phyloP scores from a whole-genome alignment of 2,797 vertebrate species.

The Micropoecilia bifurca region DNA sequence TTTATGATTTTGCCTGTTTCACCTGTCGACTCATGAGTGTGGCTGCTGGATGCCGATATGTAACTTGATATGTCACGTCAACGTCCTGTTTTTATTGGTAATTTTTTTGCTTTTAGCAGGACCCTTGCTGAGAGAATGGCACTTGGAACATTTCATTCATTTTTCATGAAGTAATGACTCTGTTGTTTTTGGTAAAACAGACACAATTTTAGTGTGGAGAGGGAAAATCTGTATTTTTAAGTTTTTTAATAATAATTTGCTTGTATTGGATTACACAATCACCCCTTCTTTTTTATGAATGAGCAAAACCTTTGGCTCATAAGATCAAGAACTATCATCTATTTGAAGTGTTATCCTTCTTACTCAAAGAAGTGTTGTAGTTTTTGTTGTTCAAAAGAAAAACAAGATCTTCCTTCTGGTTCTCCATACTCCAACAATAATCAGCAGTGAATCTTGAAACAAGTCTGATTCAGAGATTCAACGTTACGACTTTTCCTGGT shows the following conservation, averaged over 20 bases:
- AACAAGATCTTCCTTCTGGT: constrained; percentile 12
- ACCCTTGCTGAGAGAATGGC: constrained; percentile 1
- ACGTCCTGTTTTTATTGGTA: constrained; percentile 23
- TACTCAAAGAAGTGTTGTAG: constrained; percentile 2
- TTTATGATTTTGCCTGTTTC: constrained; percentile 28
- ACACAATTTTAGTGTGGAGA: constrained; percentile 1
- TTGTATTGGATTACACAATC: constrained; percentile 13
- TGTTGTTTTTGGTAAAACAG: constrained; percentile 3
- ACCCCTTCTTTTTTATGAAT: not conserved
- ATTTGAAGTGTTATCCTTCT: not conserved
- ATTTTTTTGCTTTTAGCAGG: constrained; percentile 6
- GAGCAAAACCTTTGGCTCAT: not conserved
- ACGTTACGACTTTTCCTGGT: not conserved
- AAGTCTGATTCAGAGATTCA: not conserved
- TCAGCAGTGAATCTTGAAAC: not conserved
- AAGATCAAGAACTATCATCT: not conserved
- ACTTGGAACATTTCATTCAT: constrained; percentile 16
- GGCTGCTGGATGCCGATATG: constrained; percentile 30
- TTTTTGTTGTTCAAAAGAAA: constrained; percentile 10
- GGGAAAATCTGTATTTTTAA: constrained; percentile 22
- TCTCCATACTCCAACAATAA: constrained; percentile 19
- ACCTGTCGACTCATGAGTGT: constrained; percentile 45
- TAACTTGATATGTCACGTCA: constrained; percentile 51
- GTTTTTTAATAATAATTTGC: constrained; percentile 10
- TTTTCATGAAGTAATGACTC: not conserved